Evolutionary conservation across 2,888 invertebrate genomes (phyloP).

Genomic region (Philereme transversata): DNA sequence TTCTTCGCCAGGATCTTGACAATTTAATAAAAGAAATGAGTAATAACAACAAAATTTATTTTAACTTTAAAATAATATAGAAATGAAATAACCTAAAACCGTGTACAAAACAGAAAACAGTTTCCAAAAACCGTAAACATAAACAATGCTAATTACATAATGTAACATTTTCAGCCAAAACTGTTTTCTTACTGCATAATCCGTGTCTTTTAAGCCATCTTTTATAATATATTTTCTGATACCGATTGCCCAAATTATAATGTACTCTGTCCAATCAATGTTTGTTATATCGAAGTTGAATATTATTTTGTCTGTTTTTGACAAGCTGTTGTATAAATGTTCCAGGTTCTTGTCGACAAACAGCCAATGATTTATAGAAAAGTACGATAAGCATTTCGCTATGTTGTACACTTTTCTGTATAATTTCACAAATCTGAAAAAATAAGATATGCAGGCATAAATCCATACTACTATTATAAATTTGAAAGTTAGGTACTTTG

Average conservation of each 20-base stretch:
- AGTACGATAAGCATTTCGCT: slow-evolving; percentile 15
- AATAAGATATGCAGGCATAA: no score
- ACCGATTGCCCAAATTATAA: slow-evolving; percentile 23
- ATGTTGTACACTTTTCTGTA: slow-evolving; percentile 13
- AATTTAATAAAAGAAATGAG: no score
- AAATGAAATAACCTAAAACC: no score
- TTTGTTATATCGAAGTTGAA: slow-evolving; percentile 35
- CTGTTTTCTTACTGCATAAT: slow-evolving; percentile 17
- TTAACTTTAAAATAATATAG: no score
- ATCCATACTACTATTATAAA: no score
- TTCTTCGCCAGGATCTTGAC: no score
- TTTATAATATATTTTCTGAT: slow-evolving; percentile 30
- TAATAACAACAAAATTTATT: no score
- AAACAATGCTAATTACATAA: slow-evolving; percentile 23
- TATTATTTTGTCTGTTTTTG: slow-evolving; percentile 32
- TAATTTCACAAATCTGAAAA: no score
- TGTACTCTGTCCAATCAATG: slow-evolving; percentile 26
- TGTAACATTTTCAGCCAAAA: slow-evolving; percentile 14
- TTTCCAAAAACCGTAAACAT: slow-evolving; percentile 10
- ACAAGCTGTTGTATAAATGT: slow-evolving; percentile 24
- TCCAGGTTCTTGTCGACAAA: slow-evolving; percentile 26
- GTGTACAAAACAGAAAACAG: no score
- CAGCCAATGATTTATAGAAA: slow-evolving; percentile 21
- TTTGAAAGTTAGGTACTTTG: no score
- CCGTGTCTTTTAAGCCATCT: slow-evolving; percentile 28